Conservation (phyloP, 2,113 vertebrate species). For the Eptatretus burgeri region DNA sequence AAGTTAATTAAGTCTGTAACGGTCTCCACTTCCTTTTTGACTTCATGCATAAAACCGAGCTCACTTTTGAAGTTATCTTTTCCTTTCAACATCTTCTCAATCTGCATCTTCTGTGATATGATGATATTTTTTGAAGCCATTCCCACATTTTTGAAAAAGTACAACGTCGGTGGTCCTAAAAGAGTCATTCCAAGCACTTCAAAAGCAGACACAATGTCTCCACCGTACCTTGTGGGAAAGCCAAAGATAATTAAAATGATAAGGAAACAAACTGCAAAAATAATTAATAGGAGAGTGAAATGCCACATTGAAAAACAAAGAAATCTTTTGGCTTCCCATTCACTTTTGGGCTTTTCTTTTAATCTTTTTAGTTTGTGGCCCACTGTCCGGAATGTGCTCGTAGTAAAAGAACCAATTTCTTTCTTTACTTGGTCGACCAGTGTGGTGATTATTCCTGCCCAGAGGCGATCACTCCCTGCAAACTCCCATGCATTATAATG, state of each 20-base stretch:
- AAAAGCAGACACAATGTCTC: constrained; percentile 12
- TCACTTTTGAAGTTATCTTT: constrained; percentile 24
- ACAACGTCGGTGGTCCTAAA: constrained; percentile 28
- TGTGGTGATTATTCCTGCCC: constrained; percentile 52
- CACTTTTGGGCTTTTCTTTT: not conserved
- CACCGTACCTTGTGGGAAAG: constrained; percentile 10
- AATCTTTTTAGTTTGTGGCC: not conserved
- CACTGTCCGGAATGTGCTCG: constrained; percentile 30
- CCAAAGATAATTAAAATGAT: constrained; percentile 11
- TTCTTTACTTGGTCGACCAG: constrained; percentile 28
- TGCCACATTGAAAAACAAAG: constrained; percentile 24
- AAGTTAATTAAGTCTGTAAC: constrained; percentile 37
- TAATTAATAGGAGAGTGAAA: constrained; percentile 11
- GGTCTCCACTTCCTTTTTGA: constrained; percentile 37
- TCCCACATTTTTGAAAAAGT: constrained; percentile 15
- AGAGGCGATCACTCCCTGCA: constrained; percentile 54
- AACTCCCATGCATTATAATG: constrained; percentile 81
- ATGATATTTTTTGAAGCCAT: constrained; percentile 32
- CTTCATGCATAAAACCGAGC: constrained; percentile 64
- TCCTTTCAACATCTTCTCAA: constrained; percentile 33
- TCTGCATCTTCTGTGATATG: constrained; percentile 32
- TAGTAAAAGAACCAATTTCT: constrained; percentile 33
- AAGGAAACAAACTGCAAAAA: constrained; percentile 10
- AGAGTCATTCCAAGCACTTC: constrained; percentile 19
- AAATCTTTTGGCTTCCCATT: constrained; percentile 28